Evolutionary conservation across 2,113 vertebrate genomes (phyloP).

Genomic region (Rallus limicola): DNA sequence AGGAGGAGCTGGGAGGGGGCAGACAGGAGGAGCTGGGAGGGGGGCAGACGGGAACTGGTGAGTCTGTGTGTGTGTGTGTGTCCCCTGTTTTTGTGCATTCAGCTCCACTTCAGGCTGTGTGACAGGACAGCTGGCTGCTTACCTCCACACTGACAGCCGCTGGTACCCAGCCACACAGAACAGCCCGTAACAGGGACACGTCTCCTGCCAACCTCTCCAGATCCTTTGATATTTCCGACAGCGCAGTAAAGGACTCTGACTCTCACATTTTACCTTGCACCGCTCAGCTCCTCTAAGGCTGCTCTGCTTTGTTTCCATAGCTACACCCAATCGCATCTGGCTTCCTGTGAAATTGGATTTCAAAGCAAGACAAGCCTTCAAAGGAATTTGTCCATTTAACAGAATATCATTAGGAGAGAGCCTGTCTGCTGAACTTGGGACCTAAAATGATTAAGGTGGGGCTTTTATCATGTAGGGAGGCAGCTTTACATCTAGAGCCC

Average conservation of each 20-base stretch:
- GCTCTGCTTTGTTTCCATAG: slow-evolving; percentile 78
- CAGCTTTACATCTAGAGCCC: slow-evolving; percentile 53
- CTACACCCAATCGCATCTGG: slow-evolving; percentile 72
- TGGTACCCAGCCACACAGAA: slow-evolving; percentile 65
- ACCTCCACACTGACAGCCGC: slow-evolving; percentile 48
- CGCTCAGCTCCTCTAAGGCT: slow-evolving; percentile 62
- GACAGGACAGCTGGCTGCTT: slow-evolving; percentile 53
- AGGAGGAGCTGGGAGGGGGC: neutral
- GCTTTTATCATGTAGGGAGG: slow-evolving; percentile 50
- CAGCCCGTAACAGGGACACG: slow-evolving; percentile 16
- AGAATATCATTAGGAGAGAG: slow-evolving; percentile 76
- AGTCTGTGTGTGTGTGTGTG: neutral
- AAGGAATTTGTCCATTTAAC: slow-evolving; percentile 82
- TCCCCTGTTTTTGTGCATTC: slow-evolving; percentile 7
- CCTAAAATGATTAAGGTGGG: slow-evolving; percentile 66
- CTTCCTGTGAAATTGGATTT: slow-evolving; percentile 78
- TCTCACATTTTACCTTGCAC: slow-evolving; percentile 42
- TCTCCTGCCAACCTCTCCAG: slow-evolving; percentile 65
- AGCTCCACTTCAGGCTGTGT: neutral
- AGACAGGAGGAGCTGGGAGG: neutral
- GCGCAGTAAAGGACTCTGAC: slow-evolving; percentile 43
- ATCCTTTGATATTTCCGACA: slow-evolving; percentile 69
- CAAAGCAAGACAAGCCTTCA: slow-evolving; percentile 78
- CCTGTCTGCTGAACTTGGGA: slow-evolving; percentile 65
- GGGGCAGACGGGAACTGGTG: neutral